Evolutionary conservation across 64 coral and sea anemone genomes (phyloP).

Genomic region (Montipora efflorescens): DNA sequence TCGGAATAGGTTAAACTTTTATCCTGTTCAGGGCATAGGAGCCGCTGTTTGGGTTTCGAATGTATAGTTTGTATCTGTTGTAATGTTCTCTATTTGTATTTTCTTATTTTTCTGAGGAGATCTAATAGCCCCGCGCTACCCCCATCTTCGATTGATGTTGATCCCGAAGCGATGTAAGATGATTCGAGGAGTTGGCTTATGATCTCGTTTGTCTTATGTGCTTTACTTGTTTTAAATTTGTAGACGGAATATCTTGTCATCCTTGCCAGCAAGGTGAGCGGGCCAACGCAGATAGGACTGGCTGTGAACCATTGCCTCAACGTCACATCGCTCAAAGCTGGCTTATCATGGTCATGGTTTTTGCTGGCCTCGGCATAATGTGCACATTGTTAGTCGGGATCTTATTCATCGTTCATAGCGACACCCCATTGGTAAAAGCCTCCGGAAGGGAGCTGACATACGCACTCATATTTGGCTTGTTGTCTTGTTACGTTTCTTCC

Average conservation of each 20-base stretch:
- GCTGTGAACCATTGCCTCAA: slow-evolving; percentile 61
- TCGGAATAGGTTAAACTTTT: too few species aligned
- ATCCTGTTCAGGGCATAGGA: too few species aligned
- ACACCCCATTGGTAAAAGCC: slow-evolving; percentile 92
- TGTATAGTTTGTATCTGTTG: too few species aligned
- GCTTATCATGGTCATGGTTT: slow-evolving; percentile 73
- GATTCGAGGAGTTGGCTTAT: background rate
- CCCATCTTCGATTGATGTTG: too few species aligned
- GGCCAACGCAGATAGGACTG: slow-evolving; percentile 60
- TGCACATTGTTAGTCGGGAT: slow-evolving; percentile 48
- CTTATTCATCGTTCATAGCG: slow-evolving; percentile 63
- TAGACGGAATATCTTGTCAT: slow-evolving; percentile 42
- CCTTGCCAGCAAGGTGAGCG: slow-evolving; percentile 58
- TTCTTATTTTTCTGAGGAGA: too few species aligned
- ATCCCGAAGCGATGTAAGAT: too few species aligned
- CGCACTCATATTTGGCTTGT: slow-evolving; percentile 72
- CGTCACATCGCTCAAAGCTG: slow-evolving; percentile 67
- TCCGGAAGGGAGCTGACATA: slow-evolving; percentile 93
- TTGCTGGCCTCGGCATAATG: slow-evolving; percentile 68
- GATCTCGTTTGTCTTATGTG: background rate
- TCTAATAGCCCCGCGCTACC: too few species aligned
- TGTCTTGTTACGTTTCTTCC: slow-evolving; percentile 76
- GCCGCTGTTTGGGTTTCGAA: too few species aligned
- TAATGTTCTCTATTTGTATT: too few species aligned
- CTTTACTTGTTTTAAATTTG: slow-evolving; percentile 1